These are phyloP conservation scores for Balearica regulorum DNA, from an alignment of 2,797 vertebrate species.

Conservation along the genomic window DNA sequence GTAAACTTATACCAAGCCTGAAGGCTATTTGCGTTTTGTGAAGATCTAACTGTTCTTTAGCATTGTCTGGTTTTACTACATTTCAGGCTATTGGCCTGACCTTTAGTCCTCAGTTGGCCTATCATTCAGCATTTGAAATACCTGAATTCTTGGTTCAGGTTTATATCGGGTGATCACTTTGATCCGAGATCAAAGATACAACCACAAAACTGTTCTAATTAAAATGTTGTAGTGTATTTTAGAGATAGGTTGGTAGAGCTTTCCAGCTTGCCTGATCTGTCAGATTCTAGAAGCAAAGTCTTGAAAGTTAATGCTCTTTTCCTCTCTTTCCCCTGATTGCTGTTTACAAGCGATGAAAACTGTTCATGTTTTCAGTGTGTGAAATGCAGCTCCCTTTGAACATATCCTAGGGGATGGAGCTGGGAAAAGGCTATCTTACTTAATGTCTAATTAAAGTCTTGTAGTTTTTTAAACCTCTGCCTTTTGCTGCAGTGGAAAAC, in stretches of 20 bases:
- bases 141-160: not conserved
- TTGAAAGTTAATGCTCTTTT: conserved; percentile 1
- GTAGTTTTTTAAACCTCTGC: not conserved
- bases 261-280: not conserved
- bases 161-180: conserved; percentile 24
- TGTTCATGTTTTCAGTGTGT: not conserved
- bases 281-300: not conserved
- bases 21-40: conserved; percentile 14
- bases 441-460: not conserved
- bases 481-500: not conserved
- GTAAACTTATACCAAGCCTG: conserved; percentile 19
- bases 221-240: conserved; percentile 21
- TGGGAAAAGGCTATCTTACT: not conserved
- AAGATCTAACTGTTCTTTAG: conserved; percentile 20
- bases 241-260: not conserved
- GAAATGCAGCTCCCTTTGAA: conserved; percentile 6
- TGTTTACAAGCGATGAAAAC: conserved; percentile 9
- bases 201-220: conserved; percentile 34
- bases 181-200: conserved; percentile 28
- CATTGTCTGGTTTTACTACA: not conserved
- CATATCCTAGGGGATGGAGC: not conserved
- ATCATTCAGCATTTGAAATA: conserved; percentile 39
- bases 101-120: conserved; percentile 36
- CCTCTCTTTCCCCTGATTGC: not conserved
- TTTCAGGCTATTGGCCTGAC: conserved; percentile 7